phyloP scores from a whole-genome alignment of 2,888 invertebrate genomes.

The Neria commutata region DNA sequence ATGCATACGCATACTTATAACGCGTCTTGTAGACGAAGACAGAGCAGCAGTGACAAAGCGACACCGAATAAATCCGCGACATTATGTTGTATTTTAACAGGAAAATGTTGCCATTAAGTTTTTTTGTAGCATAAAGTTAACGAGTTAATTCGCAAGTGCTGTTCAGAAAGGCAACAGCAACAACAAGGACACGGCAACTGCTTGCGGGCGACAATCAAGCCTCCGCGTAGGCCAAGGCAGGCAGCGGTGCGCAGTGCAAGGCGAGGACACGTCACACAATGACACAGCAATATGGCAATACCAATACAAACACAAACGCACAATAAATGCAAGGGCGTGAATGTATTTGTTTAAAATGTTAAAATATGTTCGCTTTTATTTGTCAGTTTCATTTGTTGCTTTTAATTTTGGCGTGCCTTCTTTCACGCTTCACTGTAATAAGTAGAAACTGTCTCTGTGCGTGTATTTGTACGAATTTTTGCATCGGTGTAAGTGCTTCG shows the following conservation, averaged over 20 bases:
- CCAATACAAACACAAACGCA: neutral
- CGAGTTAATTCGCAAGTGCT: slow-evolving; percentile 23
- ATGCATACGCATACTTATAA: too few species aligned
- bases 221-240: too few species aligned
- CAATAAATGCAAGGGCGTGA: neutral
- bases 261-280: too few species aligned
- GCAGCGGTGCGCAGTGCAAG: too few species aligned
- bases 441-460: neutral
- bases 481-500: neutral
- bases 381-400: neutral
- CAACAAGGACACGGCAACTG: neutral
- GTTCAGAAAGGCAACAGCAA: neutral
- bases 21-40: too few species aligned
- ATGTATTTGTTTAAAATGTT: too few species aligned
- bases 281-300: neutral
- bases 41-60: too few species aligned
- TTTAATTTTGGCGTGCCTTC: neutral
- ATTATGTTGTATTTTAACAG: slow-evolving; percentile 26
- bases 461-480: neutral
- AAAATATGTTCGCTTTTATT: neutral
- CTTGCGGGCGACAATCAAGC: too few species aligned
- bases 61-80: slow-evolving; percentile 22
- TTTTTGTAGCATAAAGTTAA: slow-evolving; percentile 12
- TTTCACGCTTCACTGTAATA: neutral
- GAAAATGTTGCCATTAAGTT: slow-evolving; percentile 26